Conservation (phyloP, 2,797 vertebrate species). For the Macropodus opercularis region DNA sequence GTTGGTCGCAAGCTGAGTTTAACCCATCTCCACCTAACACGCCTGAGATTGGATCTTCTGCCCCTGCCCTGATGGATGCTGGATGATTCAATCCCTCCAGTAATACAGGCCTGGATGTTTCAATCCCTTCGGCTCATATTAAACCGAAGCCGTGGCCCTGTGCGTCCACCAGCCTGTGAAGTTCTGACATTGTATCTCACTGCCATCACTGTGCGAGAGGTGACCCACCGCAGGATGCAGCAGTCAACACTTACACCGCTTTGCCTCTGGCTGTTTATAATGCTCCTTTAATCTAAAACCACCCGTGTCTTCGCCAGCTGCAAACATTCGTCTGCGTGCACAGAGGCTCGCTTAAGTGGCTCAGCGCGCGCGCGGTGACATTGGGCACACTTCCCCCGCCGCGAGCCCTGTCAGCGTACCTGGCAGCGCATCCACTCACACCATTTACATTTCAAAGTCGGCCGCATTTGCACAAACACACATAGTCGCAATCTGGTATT, state of each 20-base stretch:
- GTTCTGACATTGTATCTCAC: slow-evolving; percentile 30
- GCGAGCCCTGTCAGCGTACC: slow-evolving; percentile 53
- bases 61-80: slow-evolving; percentile 18
- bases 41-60: slow-evolving; percentile 30
- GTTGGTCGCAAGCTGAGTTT: background rate
- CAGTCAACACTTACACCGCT: slow-evolving; percentile 3
- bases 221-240: slow-evolving; percentile 16
- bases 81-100: slow-evolving; percentile 26
- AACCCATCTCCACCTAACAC: background rate
- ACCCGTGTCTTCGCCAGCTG: slow-evolving; percentile 45
- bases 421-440: slow-evolving; percentile 48
- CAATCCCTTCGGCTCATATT: slow-evolving; percentile 21
- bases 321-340: slow-evolving; percentile 32
- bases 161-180: slow-evolving; percentile 21
- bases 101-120: slow-evolving; percentile 19
- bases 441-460: slow-evolving; percentile 77
- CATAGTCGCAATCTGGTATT: slow-evolving; percentile 62
- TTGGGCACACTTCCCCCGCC: slow-evolving; percentile 40
- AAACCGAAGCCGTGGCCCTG: slow-evolving; percentile 3
- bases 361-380: slow-evolving; percentile 43
- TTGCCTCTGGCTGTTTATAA: slow-evolving; percentile 45
- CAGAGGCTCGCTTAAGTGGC: slow-evolving; percentile 51
- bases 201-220: slow-evolving; percentile 8
- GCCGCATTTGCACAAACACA: slow-evolving; percentile 49
- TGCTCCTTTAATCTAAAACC: slow-evolving; percentile 40